Evolutionary conservation across 2,888 invertebrate species (phyloP), one percentile per base, ranked within the genome.

Genomic region (Eledona agricola): DNA sequence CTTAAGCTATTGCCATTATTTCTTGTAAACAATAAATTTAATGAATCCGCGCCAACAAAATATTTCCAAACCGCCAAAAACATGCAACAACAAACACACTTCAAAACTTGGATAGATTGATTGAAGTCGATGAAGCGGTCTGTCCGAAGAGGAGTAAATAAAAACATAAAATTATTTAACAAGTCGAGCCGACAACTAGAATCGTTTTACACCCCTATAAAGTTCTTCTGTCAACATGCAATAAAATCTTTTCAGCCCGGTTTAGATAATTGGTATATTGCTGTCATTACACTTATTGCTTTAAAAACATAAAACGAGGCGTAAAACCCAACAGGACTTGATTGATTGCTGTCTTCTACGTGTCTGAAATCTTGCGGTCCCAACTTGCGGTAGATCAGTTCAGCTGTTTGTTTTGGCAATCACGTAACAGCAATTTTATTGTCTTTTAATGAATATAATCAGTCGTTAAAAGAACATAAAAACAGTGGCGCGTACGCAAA

Each of bases 371-470:
- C 46, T 9, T 12, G 22, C 31, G 5, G 11, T 15, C 20, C 19
- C 26, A 9, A n/a, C 34, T 43, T 34, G 35, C 10, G 51, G 51
- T 43, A 51, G 42, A 43, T 43, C 42, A 34, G 42, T 34, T 20
- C n/a, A n/a, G n/a, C 38, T 53, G 49, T 53, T 59, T 60, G 62
- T 64, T 64, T 64, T 64, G 64, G 62, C 62, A 64, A 57, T 55
- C 59, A 53, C 54, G 55, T 52, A 42, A 49, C 38, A 55, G 58
- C 45, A 38, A 49, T 57, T 65, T 63, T 62, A 62, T 58, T 37
- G 53, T 43, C 51, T 58, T 59, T 64, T 62, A 62, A 65, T 65
- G 60, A 60, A 51, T 49, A 58, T 59, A 63, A 65, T 64, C 60
- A 60, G 56, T 60, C 50, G 60, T 65, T 61, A 64, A 65, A 63